Percentiles rank a stretch among this genome's conserved stretches.
phyloP scores from a whole-genome alignment of 2,113 vertebrate genomes.

The Dendropsophus ebraccatus region DNA sequence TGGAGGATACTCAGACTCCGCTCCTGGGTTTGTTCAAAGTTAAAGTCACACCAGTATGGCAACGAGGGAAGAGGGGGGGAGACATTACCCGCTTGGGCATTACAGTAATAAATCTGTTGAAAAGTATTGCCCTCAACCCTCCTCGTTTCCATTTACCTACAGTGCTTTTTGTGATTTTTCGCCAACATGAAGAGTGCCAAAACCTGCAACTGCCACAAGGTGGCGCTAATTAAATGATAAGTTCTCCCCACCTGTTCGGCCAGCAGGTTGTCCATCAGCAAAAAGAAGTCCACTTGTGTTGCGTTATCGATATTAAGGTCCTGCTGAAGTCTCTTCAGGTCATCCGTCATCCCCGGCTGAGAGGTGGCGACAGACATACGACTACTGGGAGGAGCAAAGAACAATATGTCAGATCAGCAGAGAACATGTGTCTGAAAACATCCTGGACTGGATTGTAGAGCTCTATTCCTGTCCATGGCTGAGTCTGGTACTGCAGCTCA shows the following conservation, averaged over 20 bases:
- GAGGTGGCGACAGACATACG: slow-evolving; percentile 70
- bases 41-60: too few relatives aligned
- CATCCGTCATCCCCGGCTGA: slow-evolving; percentile 82
- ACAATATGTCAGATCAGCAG: not conserved
- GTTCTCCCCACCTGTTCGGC: slow-evolving; percentile 85
- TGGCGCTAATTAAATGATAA: too few relatives aligned
- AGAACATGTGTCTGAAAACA: not conserved
- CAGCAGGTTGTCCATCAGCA: slow-evolving; percentile 86
- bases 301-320: slow-evolving; percentile 76
- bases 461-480: not conserved
- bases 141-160: too few relatives aligned
- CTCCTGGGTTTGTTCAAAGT: too few relatives aligned
- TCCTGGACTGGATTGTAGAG: not conserved
- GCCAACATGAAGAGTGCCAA: too few relatives aligned
- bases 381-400: slow-evolving; percentile 68
- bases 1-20: too few relatives aligned
- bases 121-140: too few relatives aligned
- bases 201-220: too few relatives aligned
- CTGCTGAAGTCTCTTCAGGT: slow-evolving; percentile 82
- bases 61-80: too few relatives aligned
- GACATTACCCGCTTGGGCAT: too few relatives aligned
- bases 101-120: too few relatives aligned
- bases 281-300: slow-evolving; percentile 83
- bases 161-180: too few relatives aligned
- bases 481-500: not conserved